Conservation (phyloP, 2,797 vertebrate species). For the Parotocinclus haroldoi region DNA sequence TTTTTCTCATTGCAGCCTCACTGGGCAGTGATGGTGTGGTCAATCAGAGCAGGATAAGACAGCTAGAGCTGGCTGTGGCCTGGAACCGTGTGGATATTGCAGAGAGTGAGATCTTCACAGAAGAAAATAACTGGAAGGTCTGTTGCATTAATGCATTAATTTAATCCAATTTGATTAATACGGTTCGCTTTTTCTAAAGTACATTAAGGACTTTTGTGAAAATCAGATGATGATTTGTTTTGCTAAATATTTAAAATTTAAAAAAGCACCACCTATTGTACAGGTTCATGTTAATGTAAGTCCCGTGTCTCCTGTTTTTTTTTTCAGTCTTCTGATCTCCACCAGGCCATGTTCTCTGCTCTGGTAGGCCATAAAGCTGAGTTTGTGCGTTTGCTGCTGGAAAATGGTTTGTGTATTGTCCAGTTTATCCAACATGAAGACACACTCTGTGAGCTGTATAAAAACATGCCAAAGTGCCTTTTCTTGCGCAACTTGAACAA, state of each 20-base stretch:
- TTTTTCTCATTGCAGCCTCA: constrained; percentile 71
- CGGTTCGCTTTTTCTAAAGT: no score
- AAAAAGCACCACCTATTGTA: no score
- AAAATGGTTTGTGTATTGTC: constrained; percentile 82
- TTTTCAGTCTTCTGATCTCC: constrained; percentile 82
- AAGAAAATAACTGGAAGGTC: constrained; percentile 92
- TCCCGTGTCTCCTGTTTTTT: background rate
- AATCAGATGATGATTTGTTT: no score
- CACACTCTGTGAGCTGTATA: constrained; percentile 77
- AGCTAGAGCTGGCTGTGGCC: constrained; percentile 90
- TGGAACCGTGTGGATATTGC: constrained; percentile 97
- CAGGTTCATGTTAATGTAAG: no score
- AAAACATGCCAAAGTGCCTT: constrained; percentile 75
- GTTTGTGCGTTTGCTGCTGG: constrained; percentile 90
- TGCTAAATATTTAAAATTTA: no score
- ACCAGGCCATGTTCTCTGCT: constrained; percentile 83
- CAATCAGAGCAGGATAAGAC: constrained; percentile 77
- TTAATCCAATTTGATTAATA: no score
- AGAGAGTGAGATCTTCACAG: constrained; percentile 88
- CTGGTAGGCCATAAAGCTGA: constrained; percentile 85
- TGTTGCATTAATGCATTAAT: background rate
- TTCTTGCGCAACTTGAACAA: constrained; percentile 81
- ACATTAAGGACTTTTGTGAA: no score
- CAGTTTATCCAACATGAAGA: constrained; percentile 78
- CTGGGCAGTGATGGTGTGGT: constrained; percentile 68